Base-by-base conservation (phyloP, 1,140 invertebrate genomes). In the Yoshiicerus persimilis region DNA sequence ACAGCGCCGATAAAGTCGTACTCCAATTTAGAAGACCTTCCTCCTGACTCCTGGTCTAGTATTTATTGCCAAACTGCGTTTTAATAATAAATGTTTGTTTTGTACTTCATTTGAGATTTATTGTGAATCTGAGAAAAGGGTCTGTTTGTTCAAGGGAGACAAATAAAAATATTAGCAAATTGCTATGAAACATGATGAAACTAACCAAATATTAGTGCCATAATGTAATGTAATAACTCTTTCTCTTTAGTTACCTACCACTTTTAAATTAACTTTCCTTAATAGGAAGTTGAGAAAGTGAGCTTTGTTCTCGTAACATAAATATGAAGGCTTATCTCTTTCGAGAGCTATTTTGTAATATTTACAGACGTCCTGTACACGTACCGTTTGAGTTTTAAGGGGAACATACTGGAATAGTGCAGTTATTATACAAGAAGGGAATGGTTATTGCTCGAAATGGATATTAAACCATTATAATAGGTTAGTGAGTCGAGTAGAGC, bases 371-470 rank as follows among this genome's bases (percentile, higher is more conserved):
- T 70, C 25, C 66, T 70, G 13, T 30, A 66, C 64, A 66, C 64
- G 27, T 66, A 25, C 20, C 27, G 64, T 30, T 30, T 64, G 5
- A 66, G 64, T 77, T 77, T 36, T 34, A 77, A 36, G 75, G n/a
- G 75, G 32, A n/a, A 38, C 20, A 80, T 20, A 36, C 20, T 36
- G 16, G n/a, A n/a, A 80, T 20, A 80, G 75, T 13, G 34, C 1
- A 13, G 30, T 4, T n/a, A 32, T 4, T 75, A 16, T n/a, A 23
- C 16, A 80, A n/a, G 34, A 36, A 80, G n/a, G 30, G 32, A 80
- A 80, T 80, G 30, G 75, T 80, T 80, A 80, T 80, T 80, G 75
- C 75, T 80, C 20, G n/a, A 80, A 80, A 80, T 30, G 66, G 66
- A 70, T 70, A 70, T 70, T 70, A 70, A 80, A 80, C 75, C 38